These are phyloP conservation scores for Anthonomus grandis DNA, from an alignment of 1,140 invertebrate genomes.

Conservation along the genomic window DNA sequence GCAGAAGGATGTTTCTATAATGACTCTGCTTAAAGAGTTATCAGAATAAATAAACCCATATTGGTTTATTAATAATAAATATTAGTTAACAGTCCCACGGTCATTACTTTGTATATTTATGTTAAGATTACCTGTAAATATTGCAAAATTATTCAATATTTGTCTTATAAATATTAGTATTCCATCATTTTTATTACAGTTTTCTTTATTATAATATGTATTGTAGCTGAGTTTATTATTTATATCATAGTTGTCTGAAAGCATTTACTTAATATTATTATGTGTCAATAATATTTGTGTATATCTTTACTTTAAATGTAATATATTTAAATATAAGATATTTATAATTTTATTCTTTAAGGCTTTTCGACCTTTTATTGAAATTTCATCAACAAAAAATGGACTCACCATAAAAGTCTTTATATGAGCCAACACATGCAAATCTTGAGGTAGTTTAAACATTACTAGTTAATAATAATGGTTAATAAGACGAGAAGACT, in stretches of 20 bases:
- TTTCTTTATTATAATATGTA: too few species aligned
- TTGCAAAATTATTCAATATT: not conserved
- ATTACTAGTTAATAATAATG: too few species aligned
- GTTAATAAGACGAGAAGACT: too few species aligned
- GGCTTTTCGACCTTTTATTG: not conserved
- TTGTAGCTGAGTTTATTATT: too few species aligned
- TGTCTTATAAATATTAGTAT: too few species aligned
- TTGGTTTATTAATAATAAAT: not conserved
- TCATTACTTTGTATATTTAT: not conserved
- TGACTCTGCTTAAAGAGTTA: not conserved
- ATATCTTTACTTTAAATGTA: too few species aligned
- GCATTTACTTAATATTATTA: not conserved
- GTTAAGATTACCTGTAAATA: not conserved
- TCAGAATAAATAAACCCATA: not conserved
- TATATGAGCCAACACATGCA: too few species aligned
- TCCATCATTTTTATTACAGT: too few species aligned
- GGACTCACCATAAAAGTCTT: too few species aligned
- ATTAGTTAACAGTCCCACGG: not conserved
- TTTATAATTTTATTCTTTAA: not conserved
- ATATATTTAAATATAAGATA: conserved; percentile 1
- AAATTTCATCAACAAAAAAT: not conserved
- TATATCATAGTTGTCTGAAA: not conserved
- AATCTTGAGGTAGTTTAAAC: too few species aligned
- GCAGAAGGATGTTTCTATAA: not conserved
- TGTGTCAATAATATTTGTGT: not conserved